A percentile compares a stretch with the other conserved stretches of the same genome.
These are phyloP conservation scores for Clistopyga incitator DNA, from an alignment of 2,888 invertebrate genomes.

Conservation along the genomic window DNA sequence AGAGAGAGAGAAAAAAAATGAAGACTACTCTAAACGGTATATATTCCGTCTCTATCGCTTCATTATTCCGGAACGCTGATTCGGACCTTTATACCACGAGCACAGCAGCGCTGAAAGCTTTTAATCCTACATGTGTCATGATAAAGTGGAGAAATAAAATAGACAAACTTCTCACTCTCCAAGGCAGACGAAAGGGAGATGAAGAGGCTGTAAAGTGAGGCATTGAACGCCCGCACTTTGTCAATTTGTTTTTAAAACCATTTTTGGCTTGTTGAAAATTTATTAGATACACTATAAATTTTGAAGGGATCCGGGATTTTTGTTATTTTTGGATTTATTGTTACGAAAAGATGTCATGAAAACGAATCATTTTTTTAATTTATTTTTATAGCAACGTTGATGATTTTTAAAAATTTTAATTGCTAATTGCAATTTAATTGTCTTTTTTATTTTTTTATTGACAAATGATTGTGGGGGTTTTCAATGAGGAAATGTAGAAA, in stretches of 20 bases:
- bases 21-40: slow-evolving; percentile 36
- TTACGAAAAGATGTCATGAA: no score
- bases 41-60: slow-evolving; percentile 20
- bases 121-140: slow-evolving; percentile 5
- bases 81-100: neutral
- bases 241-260: no score
- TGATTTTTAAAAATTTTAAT: no score
- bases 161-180: slow-evolving; percentile 17
- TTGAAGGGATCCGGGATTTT: neutral
- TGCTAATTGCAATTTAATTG: no score
- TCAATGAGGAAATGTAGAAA: no score
- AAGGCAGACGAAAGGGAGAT: slow-evolving; percentile 9
- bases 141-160: neutral
- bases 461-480: no score
- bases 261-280: no score
- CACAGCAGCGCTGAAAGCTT: slow-evolving; percentile 4
- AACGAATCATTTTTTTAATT: no score
- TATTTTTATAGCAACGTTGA: no score
- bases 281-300: no score
- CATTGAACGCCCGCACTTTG: neutral
- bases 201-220: neutral
- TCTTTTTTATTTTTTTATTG: no score
- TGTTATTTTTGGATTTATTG: neutral
- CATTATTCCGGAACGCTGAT: slow-evolving; percentile 20
- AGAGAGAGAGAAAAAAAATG: slow-evolving; percentile 7